phyloP scores from a whole-genome alignment of 2,797 vertebrate species.

The Dendrocincla tyrannina region DNA sequence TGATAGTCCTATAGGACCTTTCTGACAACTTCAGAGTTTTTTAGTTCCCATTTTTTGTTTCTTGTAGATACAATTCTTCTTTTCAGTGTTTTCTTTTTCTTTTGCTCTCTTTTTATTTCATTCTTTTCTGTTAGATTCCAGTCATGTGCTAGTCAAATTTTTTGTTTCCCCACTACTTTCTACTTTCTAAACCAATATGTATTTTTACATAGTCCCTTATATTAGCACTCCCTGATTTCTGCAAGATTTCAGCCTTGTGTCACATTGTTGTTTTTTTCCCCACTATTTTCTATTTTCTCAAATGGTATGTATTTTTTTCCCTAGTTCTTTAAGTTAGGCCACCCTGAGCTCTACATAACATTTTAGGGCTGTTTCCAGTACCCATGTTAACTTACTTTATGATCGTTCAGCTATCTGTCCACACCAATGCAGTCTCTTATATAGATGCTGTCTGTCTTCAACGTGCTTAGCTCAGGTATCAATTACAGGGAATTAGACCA shows the following conservation, averaged over 20 bases:
- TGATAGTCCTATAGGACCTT: neutral
- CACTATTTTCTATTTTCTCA: neutral
- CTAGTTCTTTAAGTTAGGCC: neutral
- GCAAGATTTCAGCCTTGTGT: neutral
- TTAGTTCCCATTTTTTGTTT: neutral
- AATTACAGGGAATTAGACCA: neutral
- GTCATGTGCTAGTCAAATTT: neutral
- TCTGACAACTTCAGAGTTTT: neutral
- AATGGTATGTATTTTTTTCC: neutral
- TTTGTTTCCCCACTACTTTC: neutral
- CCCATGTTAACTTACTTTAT: neutral
- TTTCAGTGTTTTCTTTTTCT: neutral
- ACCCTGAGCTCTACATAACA: neutral
- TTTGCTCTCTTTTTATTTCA: neutral
- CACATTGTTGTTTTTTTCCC: neutral
- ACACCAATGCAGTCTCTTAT: neutral
- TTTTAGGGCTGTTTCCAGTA: neutral
- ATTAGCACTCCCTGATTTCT: neutral
- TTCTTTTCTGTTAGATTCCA: neutral
- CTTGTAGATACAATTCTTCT: neutral
- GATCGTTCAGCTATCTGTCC: neutral
- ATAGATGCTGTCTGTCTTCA: neutral
- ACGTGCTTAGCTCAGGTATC: neutral
- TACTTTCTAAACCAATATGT: neutral
- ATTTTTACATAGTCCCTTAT: neutral